These are phyloP conservation scores for Dicentrarchus labrax DNA, from an alignment of 2,113 vertebrate species.

Conservation along the genomic window DNA sequence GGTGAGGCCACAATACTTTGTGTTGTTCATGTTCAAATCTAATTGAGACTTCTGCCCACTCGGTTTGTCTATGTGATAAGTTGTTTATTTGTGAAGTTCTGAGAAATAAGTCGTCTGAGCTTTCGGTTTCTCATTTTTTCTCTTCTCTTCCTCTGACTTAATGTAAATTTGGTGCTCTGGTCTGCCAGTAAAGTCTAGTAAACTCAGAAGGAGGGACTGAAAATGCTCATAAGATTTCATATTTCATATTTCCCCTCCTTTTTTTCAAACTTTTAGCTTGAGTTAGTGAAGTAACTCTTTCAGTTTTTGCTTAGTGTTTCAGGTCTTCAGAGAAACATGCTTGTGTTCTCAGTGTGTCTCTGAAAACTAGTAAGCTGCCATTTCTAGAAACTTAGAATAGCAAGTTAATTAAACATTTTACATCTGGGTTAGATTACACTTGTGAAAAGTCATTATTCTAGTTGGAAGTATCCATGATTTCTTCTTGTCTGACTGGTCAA, in stretches of 20 bases:
- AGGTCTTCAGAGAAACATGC: neutral
- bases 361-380: neutral
- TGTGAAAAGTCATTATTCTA: conserved; percentile 15
- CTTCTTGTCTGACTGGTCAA: conserved; percentile 15
- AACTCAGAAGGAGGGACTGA: neutral
- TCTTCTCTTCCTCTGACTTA: neutral
- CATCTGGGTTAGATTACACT: neutral
- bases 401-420: conserved; percentile 18
- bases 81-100: neutral
- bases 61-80: neutral
- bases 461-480: conserved; percentile 11
- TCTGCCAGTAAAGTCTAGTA: too few species aligned
- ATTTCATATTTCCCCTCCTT: neutral
- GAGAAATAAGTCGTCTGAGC: neutral
- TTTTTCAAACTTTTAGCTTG: neutral
- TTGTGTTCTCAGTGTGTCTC: conserved; percentile 7
- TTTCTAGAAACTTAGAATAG: conserved; percentile 5
- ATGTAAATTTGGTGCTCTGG: neutral
- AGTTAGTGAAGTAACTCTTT: neutral
- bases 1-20: neutral
- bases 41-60: neutral
- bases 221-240: neutral
- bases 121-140: neutral
- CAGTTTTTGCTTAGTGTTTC: neutral
- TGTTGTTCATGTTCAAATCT: neutral